Evolutionary conservation across 2,797 vertebrate species (phyloP).

Genomic region (Myotis findleyi): DNA sequence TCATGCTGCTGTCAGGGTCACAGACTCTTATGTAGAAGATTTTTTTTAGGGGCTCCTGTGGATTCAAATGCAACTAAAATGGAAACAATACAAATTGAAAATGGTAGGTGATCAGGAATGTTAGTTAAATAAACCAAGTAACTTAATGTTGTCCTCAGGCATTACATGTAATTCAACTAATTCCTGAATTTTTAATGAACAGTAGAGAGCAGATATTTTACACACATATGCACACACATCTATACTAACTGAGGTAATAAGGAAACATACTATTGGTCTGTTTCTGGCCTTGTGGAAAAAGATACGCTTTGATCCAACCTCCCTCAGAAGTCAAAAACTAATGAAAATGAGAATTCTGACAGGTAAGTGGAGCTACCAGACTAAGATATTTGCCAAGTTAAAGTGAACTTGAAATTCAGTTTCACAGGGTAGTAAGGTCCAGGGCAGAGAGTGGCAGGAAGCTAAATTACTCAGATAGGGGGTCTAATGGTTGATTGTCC

Average conservation of each 20-base stretch:
- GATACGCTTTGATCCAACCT: not conserved
- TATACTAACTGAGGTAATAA: not conserved
- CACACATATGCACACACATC: not conserved
- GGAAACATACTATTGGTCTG: not conserved
- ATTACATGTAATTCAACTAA: not conserved
- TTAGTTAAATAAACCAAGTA: not conserved
- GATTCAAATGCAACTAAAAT: not conserved
- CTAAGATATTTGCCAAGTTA: conserved; percentile 39
- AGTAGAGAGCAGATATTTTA: not conserved
- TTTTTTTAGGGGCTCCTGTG: not conserved
- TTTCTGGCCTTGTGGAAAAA: not conserved
- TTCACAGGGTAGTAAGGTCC: not conserved
- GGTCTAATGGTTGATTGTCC: not conserved
- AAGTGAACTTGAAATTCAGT: conserved; percentile 19
- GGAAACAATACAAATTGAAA: not conserved
- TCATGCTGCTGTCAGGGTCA: not conserved
- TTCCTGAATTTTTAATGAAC: not conserved
- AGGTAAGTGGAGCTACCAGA: not conserved
- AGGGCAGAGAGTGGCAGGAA: not conserved
- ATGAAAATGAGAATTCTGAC: not conserved
- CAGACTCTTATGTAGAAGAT: not conserved
- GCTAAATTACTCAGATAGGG: not conserved
- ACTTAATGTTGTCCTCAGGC: not conserved
- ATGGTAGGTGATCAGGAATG: not conserved
- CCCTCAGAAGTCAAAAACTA: not conserved